Percentiles rank a stretch among this genome's conserved stretches.
Evolutionary conservation across 1,140 invertebrate genomes (phyloP).

Genomic region (Glomeris maerens): DNA sequence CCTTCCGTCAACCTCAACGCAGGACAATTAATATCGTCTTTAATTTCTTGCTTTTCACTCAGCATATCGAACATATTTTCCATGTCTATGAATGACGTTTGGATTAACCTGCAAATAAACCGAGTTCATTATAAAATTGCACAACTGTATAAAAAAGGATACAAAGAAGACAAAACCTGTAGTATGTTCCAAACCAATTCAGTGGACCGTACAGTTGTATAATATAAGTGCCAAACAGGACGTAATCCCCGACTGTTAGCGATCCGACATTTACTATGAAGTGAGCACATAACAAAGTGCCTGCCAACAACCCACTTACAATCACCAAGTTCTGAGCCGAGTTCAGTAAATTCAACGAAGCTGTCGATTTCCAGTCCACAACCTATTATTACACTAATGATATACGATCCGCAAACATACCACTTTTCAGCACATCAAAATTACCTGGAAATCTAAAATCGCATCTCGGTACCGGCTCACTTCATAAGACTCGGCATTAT

Average conservation of each 20-base stretch:
- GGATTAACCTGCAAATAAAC: constrained; percentile 57
- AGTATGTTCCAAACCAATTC: constrained; percentile 97
- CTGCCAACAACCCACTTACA: constrained; percentile 65
- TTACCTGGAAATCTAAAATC: constrained; percentile 65
- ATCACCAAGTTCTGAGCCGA: constrained; percentile 79
- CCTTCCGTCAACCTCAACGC: constrained; percentile 55
- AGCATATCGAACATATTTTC: constrained; percentile 98
- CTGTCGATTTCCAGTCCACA: constrained; percentile 71
- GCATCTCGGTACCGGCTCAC: constrained; percentile 64
- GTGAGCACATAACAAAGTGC: constrained; percentile 74
- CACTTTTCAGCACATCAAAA: neutral
- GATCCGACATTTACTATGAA: constrained; percentile 51
- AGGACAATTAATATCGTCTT: constrained; percentile 60
- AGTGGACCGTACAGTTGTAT: constrained; percentile 88
- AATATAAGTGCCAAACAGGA: constrained; percentile 87
- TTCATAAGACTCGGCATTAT: constrained; percentile 83
- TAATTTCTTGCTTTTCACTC: constrained; percentile 67
- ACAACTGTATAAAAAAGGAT: neutral
- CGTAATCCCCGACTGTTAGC: constrained; percentile 84
- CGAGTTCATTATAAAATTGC: neutral
- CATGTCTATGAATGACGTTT: constrained; percentile 97
- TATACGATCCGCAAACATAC: neutral
- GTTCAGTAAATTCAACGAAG: constrained; percentile 78
- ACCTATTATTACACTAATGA: constrained; percentile 36
- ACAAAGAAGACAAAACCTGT: constrained; percentile 45